These are phyloP conservation scores for Notodonta ziczac DNA, from an alignment of 2,888 invertebrate genomes.

Conservation along the genomic window DNA sequence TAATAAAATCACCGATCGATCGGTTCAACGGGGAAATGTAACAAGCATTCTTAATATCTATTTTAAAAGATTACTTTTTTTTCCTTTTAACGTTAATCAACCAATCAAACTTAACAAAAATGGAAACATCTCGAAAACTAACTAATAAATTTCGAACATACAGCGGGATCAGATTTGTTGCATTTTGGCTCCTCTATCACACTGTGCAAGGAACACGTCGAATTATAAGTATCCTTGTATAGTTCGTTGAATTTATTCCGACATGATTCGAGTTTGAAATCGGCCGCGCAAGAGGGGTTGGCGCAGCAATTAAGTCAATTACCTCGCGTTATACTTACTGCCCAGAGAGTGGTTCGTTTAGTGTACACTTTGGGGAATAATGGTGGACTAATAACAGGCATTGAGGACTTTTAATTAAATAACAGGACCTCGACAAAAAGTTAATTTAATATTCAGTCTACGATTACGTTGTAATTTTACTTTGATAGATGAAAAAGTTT, in stretches of 20 bases:
- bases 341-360: constrained; percentile 35
- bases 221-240: too few relatives aligned
- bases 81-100: too few relatives aligned
- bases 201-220: too few relatives aligned
- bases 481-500: background rate
- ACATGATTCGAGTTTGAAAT: constrained; percentile 35
- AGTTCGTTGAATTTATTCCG: constrained; percentile 14
- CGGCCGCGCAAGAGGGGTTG: constrained; percentile 20
- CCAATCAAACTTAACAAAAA: too few relatives aligned
- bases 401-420: constrained; percentile 20
- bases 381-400: constrained; percentile 30
- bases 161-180: too few relatives aligned
- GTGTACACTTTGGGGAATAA: constrained; percentile 27
- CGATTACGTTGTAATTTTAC: background rate
- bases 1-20: too few relatives aligned
- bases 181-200: too few relatives aligned
- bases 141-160: too few relatives aligned
- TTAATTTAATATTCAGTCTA: background rate
- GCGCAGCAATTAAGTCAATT: constrained; percentile 38
- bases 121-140: too few relatives aligned
- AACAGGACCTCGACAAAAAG: constrained; percentile 24
- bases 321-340: constrained; percentile 34
- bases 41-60: too few relatives aligned
- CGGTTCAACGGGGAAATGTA: too few relatives aligned
- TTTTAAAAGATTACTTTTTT: too few relatives aligned